Evolutionary conservation across 2,797 vertebrate species (phyloP).

Genomic region (Octomys mimax): DNA sequence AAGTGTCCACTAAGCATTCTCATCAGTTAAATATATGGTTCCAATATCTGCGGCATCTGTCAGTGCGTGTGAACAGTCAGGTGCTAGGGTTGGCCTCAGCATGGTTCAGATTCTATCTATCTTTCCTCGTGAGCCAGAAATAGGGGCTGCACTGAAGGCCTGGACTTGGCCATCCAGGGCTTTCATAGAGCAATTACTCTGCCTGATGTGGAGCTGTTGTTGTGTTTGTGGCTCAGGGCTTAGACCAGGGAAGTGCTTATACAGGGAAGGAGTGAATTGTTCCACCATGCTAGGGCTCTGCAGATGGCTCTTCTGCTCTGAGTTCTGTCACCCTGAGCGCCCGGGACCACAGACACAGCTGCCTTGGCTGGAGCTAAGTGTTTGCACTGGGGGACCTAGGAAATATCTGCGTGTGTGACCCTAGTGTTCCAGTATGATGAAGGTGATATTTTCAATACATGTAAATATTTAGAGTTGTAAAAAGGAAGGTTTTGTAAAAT

Average conservation of each 20-base stretch:
- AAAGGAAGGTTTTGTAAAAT: background rate
- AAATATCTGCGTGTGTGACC: rapidly evolving
- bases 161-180: background rate
- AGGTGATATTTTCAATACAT: background rate
- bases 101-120: background rate
- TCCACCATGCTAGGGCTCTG: background rate
- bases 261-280: background rate
- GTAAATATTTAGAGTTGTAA: background rate
- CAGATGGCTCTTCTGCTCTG: background rate
- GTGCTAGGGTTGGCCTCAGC: background rate
- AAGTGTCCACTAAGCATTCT: too few relatives aligned
- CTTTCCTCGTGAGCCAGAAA: background rate
- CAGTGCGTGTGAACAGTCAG: background rate
- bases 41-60: rapidly evolving
- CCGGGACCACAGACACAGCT: background rate
- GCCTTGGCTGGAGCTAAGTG: background rate
- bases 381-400: background rate
- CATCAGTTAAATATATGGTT: too few relatives aligned
- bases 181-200: background rate
- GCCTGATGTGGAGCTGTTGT: background rate
- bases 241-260: background rate
- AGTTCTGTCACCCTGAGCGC: background rate
- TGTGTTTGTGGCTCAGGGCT: background rate
- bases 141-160: background rate
- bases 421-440: background rate